Evolutionary conservation across 1,140 invertebrate genomes (phyloP).

Genomic region (Bombyx mori): ASM3026992v2 NC_085115.1:7651001-7651500

Average conservation of each 20-base stretch:
- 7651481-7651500: too few relatives aligned
- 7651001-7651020: too few relatives aligned
- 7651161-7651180: conserved; percentile 47
- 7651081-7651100: too few relatives aligned
- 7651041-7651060: too few relatives aligned
- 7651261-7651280: conserved; percentile 44
- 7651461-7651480: too few relatives aligned
- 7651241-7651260: conserved; percentile 66
- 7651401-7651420: conserved; percentile 42
- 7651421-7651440: conserved; percentile 6
- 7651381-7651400: conserved; percentile 50
- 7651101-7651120: too few relatives aligned
- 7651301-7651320: conserved; percentile 34
- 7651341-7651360: conserved; percentile 67
- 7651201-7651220: conserved; percentile 62
- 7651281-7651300: conserved; percentile 16
- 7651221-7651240: conserved; percentile 67
- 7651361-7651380: conserved; percentile 52
- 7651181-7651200: conserved; percentile 68
- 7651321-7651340: conserved; percentile 64
- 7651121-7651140: background rate
- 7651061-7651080: too few relatives aligned
- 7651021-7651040: too few relatives aligned
- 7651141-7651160: conserved; percentile 10
- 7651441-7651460: background rate